Evolutionary conservation across 2,113 vertebrate species (phyloP), one percentile per base, ranked within the genome.

Genomic region (Numida meleagris): DNA sequence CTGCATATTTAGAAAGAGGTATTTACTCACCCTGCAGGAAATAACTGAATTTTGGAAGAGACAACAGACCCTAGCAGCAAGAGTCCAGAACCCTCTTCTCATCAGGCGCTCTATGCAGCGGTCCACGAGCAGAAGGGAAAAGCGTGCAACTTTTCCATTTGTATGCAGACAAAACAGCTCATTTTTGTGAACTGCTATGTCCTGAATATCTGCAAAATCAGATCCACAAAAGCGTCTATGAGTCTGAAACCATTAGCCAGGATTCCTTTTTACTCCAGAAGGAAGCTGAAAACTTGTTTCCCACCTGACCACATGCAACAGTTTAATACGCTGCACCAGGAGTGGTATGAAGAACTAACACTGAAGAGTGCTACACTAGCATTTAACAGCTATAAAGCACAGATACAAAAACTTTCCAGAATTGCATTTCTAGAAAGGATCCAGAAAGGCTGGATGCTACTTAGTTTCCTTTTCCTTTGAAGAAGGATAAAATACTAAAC

Each of bases 141-240:
- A 96, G 94, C 99, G 99, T 13, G 98, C 98, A 71, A 99, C 97
- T 68, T 94, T 98, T 14, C 99, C 99, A 31, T 97, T 98, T 6
- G 96, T 96, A 43, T 99, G 98, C 58, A 99, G 98, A 94, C 99
- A 99, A 97, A 99, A 99, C 58, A 99, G 97, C 89, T 99, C 99
- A 23, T 91, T 99, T 95, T 98, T 99, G 93, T 97, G 98, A 66
- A 99, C 97, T 11, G 98, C 98, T 19, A 99, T 88, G 72, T 99
- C 99, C 67, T 98, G 97, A 96, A 99, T 96, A 95, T 99, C 99
- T 99, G 94, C 17, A 92, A 93, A 90, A 78, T 3, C 48, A 96
- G 50, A 90, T 20, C 27, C 62, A 93, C 5, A 88, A 13, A 75
- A 86, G 36, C 2, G 63, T 6, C 7, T 59, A 18, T 73, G 65